These are phyloP conservation scores for Lepidocyrtoides sp. DNA, from an alignment of 2,888 invertebrate species.

Conservation along the genomic window DNA sequence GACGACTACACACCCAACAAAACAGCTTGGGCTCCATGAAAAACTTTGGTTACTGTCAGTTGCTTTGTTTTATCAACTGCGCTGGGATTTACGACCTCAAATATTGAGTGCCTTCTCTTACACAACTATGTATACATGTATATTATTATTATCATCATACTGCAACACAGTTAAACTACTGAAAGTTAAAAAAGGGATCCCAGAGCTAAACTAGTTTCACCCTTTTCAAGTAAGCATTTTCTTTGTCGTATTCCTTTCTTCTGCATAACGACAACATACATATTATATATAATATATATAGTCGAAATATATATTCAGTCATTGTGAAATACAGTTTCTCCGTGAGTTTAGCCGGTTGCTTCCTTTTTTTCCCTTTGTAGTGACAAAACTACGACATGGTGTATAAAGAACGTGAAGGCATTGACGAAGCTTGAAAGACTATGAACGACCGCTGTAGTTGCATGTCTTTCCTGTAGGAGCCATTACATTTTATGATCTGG, in stretches of 20 bases:
- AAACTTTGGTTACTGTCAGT: slow-evolving; percentile 74
- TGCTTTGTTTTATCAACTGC: slow-evolving; percentile 79
- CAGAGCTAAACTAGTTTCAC: slow-evolving; percentile 56
- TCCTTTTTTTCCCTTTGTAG: not conserved
- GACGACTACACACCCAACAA: slow-evolving; percentile 23
- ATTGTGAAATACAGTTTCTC: slow-evolving; percentile 49
- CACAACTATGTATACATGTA: no score
- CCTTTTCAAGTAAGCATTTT: slow-evolving; percentile 50
- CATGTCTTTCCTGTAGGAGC: slow-evolving; percentile 64
- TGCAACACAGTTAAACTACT: not conserved
- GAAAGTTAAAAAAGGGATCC: not conserved
- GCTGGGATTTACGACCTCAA: slow-evolving; percentile 77
- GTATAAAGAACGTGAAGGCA: slow-evolving; percentile 53
- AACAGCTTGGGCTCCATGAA: slow-evolving; percentile 28
- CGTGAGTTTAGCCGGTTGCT: slow-evolving; percentile 44
- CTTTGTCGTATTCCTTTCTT: slow-evolving; percentile 7
- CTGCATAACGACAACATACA: slow-evolving; percentile 55
- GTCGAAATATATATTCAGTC: slow-evolving; percentile 55
- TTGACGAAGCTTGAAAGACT: not conserved
- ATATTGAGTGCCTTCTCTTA: slow-evolving; percentile 61
- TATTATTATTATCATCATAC: not conserved
- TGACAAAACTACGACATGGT: not conserved
- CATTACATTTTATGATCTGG: slow-evolving; percentile 79
- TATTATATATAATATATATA: no score
- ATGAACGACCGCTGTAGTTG: slow-evolving; percentile 19